Base-by-base conservation (phyloP, 2,113 vertebrate species). In the Laterallus jamaicensis region DNA sequence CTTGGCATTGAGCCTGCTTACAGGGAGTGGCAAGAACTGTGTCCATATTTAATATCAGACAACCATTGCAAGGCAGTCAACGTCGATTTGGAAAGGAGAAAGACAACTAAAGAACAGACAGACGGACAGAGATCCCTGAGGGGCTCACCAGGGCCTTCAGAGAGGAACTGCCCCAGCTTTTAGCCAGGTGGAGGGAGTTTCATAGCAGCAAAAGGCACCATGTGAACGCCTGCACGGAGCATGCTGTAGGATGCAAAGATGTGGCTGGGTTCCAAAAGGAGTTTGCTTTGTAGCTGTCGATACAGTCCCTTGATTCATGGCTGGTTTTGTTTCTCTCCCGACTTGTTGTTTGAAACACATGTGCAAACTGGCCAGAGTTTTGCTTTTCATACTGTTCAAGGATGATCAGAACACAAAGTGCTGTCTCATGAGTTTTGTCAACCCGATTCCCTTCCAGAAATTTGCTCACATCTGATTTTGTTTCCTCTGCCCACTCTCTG, bases 401-500 rank as follows among this genome's bases (percentile, higher is more conserved):
- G 79, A 79, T 84, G 50, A 80, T 95, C 97, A 90, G 87, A 50
- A 22, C 62, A 58, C 73, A 87, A 96, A 97, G 69, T 70, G 91
- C 95, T 93, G 96, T 93, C 92, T 97, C 92, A 93, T 91, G 94
- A 92, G 90, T 93, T 97, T 97, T 97, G 96, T 92, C 88, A 3
- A 90, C 64, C 71, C 29, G 8, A 84, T 97, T 97, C 96, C 87
- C 93, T 97, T 96, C 96, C 93, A 95, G 74, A 82, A 95, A 94
- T 81, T 80, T 94, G 91, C 96, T 97, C 95, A 90, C 96, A 95
- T 98, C 88, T 96, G 98, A 98, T 98, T 95, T 97, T 97, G 96
- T 97, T 90, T 97, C 96, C 91, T 96, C 96, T 96, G 95, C 98
- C 97, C 98, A 98, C 98, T 97, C 97, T 84, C 92, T 80, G 96